These are phyloP conservation scores for Xenopus petersii DNA, from an alignment of 2,797 vertebrate genomes.

Conservation along the genomic window DNA sequence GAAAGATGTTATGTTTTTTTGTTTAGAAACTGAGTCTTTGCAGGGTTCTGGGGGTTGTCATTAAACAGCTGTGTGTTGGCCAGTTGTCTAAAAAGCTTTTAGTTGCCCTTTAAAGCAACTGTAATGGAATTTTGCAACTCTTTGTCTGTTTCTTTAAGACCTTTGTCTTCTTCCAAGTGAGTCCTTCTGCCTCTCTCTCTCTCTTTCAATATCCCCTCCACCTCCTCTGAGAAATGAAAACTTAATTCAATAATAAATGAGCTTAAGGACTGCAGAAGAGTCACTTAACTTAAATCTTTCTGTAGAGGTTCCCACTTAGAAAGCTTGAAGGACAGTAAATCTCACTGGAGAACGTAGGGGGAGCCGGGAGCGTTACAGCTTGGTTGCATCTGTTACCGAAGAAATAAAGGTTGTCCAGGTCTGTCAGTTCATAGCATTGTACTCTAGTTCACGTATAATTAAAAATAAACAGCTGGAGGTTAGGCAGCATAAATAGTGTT, in stretches of 20 bases:
- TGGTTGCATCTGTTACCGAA: slow-evolving; percentile 58
- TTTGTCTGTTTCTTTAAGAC: neutral
- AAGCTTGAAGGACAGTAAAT: slow-evolving; percentile 80
- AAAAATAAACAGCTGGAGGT: too few species aligned
- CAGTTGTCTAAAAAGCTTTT: too few species aligned
- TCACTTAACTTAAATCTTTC: slow-evolving; percentile 86
- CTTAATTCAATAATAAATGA: slow-evolving; percentile 85
- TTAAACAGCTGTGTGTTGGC: too few species aligned
- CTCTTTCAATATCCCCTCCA: slow-evolving; percentile 36
- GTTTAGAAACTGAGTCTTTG: too few species aligned
- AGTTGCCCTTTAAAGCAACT: too few species aligned
- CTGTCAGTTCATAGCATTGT: slow-evolving; percentile 8
- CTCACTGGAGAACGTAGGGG: slow-evolving; percentile 55
- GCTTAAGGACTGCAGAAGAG: slow-evolving; percentile 73
- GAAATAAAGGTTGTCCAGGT: slow-evolving; percentile 11
- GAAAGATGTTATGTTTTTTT: too few species aligned
- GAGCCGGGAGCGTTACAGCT: slow-evolving; percentile 62
- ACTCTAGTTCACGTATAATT: too few species aligned
- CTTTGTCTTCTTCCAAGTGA: slow-evolving; percentile 3
- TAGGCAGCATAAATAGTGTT: too few species aligned
- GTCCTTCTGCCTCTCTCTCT: slow-evolving; percentile 4
- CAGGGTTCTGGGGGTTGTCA: too few species aligned
- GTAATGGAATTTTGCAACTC: too few species aligned
- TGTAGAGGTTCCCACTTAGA: slow-evolving; percentile 82
- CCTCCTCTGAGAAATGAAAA: slow-evolving; percentile 68